phyloP scores from a whole-genome alignment of 2,797 vertebrate genomes.

The Malacoraja senta region DNA sequence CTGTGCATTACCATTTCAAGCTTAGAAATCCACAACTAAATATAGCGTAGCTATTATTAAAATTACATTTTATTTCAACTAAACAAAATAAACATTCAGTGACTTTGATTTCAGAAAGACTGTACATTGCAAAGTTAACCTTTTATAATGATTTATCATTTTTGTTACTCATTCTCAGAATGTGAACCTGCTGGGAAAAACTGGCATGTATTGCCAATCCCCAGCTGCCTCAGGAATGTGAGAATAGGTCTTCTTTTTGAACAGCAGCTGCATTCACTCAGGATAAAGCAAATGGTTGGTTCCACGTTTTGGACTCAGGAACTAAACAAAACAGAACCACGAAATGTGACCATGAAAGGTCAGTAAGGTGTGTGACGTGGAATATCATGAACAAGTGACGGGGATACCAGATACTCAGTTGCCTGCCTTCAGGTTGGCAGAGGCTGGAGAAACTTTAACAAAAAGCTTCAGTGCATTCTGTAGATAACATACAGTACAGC shows the following conservation, averaged over 20 bases:
- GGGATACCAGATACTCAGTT: too few species aligned
- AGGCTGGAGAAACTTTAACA: too few species aligned
- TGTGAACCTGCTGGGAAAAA: not conserved
- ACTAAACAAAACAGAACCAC: not conserved
- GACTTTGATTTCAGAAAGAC: not conserved
- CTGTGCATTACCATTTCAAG: not conserved
- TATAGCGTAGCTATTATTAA: not conserved
- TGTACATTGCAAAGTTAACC: not conserved
- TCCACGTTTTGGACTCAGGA: not conserved
- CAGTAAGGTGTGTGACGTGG: too few species aligned
- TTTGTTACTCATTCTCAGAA: not conserved
- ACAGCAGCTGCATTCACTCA: not conserved
- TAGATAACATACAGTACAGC: not conserved
- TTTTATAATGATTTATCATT: not conserved
- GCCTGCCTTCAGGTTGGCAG: too few species aligned
- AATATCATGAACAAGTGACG: too few species aligned
- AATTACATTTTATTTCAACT: not conserved
- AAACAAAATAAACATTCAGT: not conserved
- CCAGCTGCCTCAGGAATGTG: not conserved
- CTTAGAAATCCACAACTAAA: not conserved
- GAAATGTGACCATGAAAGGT: too few species aligned
- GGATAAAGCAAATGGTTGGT: not conserved
- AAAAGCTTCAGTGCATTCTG: not conserved
- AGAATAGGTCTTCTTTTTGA: not conserved
- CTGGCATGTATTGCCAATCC: not conserved